Evolutionary conservation across 2,113 vertebrate genomes (phyloP).

Genomic region (Cinclus mexicanus): DNA sequence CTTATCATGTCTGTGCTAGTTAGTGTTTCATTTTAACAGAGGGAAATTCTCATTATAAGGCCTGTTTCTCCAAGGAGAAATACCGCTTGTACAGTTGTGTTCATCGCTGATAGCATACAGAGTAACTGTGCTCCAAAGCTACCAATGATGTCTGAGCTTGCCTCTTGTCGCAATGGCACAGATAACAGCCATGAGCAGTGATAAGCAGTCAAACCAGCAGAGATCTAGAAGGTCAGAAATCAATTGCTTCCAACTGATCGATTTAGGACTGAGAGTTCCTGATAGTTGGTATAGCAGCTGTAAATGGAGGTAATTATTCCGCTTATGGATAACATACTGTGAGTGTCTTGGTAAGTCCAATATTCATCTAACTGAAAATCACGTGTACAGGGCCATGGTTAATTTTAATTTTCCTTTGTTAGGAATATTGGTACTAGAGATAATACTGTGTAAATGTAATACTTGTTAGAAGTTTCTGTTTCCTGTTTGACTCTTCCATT

Average conservation of each 20-base stretch:
- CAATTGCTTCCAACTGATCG: accelerated
- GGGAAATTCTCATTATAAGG: background rate
- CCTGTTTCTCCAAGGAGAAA: background rate
- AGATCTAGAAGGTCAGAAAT: background rate
- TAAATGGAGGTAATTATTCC: background rate
- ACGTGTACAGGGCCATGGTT: background rate
- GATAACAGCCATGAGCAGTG: background rate
- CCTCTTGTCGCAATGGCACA: background rate
- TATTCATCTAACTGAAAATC: background rate
- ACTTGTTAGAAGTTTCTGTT: background rate
- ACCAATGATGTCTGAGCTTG: background rate
- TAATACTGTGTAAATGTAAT: background rate
- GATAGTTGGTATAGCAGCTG: background rate
- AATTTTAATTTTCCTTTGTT: background rate
- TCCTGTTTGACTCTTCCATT: background rate
- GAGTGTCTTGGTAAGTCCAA: background rate
- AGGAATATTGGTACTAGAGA: background rate
- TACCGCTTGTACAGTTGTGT: background rate
- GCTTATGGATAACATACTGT: background rate
- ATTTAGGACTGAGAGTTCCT: background rate
- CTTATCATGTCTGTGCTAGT: background rate
- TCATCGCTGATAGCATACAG: background rate
- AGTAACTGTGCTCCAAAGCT: background rate
- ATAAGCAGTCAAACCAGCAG: background rate
- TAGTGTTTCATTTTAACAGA: background rate